Percentiles rank a stretch among this genome's conserved stretches.
Evolutionary conservation across 2,113 vertebrate genomes (phyloP).

Genomic region (Ctenomys sociabilis): DNA sequence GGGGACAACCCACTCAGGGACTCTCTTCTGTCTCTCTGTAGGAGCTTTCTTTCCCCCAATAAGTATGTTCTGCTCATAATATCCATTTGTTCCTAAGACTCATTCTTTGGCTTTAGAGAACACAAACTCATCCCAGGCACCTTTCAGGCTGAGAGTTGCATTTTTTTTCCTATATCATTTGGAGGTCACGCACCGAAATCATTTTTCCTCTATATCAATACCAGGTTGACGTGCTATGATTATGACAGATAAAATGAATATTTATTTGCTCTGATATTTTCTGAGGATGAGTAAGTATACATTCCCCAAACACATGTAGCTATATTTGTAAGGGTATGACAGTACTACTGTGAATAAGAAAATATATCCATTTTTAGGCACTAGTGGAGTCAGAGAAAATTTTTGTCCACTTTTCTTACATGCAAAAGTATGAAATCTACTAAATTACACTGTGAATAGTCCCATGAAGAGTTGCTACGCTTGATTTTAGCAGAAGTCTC

Average conservation of each 20-base stretch:
- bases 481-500: not conserved
- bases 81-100: too few species aligned
- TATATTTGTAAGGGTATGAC: not conserved
- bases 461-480: not conserved
- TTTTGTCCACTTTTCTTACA: conserved; percentile 24
- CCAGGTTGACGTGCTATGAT: not conserved
- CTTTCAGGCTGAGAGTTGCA: too few species aligned
- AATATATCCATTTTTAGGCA: not conserved
- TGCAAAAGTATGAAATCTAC: not conserved
- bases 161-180: too few species aligned
- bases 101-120: too few species aligned
- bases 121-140: too few species aligned
- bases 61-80: too few species aligned
- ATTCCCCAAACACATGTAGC: not conserved
- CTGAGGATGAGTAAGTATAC: not conserved
- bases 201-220: too few species aligned
- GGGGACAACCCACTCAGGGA: too few species aligned
- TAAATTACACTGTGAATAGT: not conserved
- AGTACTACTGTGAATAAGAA: not conserved
- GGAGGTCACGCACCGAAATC: too few species aligned
- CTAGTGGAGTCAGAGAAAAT: not conserved
- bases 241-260: not conserved
- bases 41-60: too few species aligned
- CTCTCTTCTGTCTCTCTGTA: too few species aligned
- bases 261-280: not conserved